Conservation (phyloP, 2,797 vertebrate species). For the Glyptemys insculpta region DNA sequence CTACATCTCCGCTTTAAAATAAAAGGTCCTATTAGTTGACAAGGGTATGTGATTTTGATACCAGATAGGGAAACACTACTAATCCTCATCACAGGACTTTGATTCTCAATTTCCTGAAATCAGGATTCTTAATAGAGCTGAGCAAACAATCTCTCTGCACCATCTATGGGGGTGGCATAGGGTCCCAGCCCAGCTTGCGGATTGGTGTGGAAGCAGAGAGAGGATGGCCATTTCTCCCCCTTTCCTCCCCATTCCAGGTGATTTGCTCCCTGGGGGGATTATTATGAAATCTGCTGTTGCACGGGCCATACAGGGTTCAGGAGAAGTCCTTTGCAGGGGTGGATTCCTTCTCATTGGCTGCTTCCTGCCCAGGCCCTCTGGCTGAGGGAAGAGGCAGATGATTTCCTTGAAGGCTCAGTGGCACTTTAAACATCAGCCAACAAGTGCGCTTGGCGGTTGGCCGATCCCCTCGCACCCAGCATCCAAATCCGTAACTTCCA, state of each 20-base stretch:
- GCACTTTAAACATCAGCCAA: conserved; percentile 35
- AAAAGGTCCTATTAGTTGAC: not conserved
- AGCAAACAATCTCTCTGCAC: not conserved
- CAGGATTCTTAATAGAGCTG: not conserved
- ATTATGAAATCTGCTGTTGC: not conserved
- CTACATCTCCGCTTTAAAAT: not conserved
- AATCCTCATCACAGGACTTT: not conserved
- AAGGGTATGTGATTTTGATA: not conserved
- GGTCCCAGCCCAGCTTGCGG: not conserved
- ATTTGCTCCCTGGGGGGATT: not conserved
- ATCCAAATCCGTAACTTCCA: conserved; percentile 14
- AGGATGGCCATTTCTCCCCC: not conserved
- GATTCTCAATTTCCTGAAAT: not conserved
- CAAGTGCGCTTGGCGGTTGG: not conserved
- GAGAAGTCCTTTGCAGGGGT: not conserved
- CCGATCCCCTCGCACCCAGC: conserved; percentile 41
- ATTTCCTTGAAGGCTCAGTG: conserved; percentile 40
- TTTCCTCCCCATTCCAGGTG: not conserved
- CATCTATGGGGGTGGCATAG: not conserved
- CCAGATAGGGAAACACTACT: not conserved
- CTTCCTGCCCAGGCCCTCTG: conserved; percentile 37
- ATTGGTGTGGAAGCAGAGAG: not conserved
- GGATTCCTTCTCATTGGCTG: not conserved
- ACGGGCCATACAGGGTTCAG: not conserved
- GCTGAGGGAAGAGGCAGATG: conserved; percentile 44